Conservation (phyloP, 2,797 vertebrate genomes). For the Macrochelys suwanniensis region DNA sequence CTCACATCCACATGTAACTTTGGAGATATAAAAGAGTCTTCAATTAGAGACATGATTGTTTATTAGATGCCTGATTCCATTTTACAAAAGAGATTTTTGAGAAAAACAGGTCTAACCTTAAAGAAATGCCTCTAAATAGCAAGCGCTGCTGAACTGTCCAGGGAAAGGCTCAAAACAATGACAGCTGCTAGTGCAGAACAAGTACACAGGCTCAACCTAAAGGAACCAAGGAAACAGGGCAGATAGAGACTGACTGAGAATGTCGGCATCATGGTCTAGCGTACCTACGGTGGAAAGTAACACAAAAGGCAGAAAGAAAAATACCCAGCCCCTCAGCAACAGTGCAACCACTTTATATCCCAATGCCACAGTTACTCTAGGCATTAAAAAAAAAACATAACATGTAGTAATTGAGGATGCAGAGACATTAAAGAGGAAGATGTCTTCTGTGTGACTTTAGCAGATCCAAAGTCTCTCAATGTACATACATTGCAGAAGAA, state of each 20-base stretch:
- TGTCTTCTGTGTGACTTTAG: neutral
- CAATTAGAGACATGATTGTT: neutral
- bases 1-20: neutral
- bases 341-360: neutral
- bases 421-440: neutral
- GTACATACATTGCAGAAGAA: neutral
- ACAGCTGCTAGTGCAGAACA: neutral
- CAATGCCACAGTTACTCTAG: neutral
- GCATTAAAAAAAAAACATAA: neutral
- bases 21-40: neutral
- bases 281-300: neutral
- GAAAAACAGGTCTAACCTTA: neutral
- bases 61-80: neutral
- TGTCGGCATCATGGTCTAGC: neutral
- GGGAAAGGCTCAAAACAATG: neutral
- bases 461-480: neutral
- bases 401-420: neutral
- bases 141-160: neutral
- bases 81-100: neutral
- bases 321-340: neutral
- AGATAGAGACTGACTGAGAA: neutral
- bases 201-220: neutral
- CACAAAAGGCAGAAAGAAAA: neutral
- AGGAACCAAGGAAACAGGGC: neutral
- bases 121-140: neutral